Evolutionary conservation across 2,113 vertebrate species (phyloP).

Genomic region (Cottus gobio): DNA sequence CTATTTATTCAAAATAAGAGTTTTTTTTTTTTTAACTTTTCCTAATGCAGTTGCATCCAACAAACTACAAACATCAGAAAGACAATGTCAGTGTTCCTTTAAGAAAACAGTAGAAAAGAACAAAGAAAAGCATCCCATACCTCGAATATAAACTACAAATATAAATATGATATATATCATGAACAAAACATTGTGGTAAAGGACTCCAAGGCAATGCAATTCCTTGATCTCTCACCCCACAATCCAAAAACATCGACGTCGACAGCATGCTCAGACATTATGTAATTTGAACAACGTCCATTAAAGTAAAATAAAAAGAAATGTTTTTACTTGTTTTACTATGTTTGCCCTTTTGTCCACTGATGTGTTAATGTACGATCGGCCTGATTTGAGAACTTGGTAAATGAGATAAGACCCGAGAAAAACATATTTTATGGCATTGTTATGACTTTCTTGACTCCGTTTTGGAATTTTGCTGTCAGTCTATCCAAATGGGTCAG

Average conservation of each 20-base stretch:
- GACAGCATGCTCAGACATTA: too few relatives aligned
- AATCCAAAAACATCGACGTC: neutral
- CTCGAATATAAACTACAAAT: neutral
- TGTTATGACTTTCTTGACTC: neutral
- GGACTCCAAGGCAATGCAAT: neutral
- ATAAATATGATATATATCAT: neutral
- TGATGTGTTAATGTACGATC: neutral
- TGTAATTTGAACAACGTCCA: neutral
- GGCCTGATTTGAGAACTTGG: neutral
- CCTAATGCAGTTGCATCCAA: neutral
- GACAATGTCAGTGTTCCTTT: neutral
- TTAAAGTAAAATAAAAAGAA: neutral
- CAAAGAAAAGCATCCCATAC: neutral
- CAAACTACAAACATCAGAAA: neutral
- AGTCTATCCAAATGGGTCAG: neutral
- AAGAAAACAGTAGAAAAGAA: neutral
- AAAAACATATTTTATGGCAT: neutral
- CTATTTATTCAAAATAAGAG: neutral
- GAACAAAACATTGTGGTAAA: neutral
- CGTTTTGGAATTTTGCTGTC: neutral
- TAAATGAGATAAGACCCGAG: neutral
- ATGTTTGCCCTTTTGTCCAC: neutral
- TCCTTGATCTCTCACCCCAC: neutral
- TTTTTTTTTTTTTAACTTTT: neutral
- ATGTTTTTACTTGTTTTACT: neutral